These are phyloP conservation scores for Acomys russatus DNA, from an alignment of 2,797 vertebrate species.

Conservation along the genomic window DNA sequence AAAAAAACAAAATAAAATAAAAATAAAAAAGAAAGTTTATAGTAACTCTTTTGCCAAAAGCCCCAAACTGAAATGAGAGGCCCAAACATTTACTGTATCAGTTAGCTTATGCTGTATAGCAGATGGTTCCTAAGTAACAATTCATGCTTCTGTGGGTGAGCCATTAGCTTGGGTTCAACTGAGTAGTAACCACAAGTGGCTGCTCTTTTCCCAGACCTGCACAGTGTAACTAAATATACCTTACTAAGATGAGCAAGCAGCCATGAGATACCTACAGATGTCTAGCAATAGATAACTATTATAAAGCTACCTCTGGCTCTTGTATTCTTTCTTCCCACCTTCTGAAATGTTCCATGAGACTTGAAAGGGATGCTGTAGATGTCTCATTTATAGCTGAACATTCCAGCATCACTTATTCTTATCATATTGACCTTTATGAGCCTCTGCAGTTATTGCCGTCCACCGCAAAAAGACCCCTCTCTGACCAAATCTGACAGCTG, in stretches of 20 bases:
- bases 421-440: neutral
- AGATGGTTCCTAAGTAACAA: neutral
- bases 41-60: neutral
- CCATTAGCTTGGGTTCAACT: neutral
- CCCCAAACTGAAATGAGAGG: constrained; percentile 28
- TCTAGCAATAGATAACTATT: neutral
- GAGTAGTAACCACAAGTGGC: neutral
- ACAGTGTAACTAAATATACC: constrained; percentile 5
- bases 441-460: neutral
- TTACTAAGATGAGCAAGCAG: neutral
- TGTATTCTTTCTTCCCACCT: neutral
- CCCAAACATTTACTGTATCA: neutral
- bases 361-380: neutral
- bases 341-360: too few species aligned
- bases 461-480: neutral
- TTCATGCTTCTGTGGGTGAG: constrained; percentile 4
- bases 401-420: neutral
- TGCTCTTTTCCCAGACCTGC: neutral
- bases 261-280: neutral
- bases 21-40: neutral
- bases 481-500: neutral
- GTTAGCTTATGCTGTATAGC: constrained; percentile 34
- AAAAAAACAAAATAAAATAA: neutral
- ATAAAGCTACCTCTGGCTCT: neutral
- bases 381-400: neutral